Percentiles rank a stretch among this genome's conserved stretches.
Conservation (phyloP, 2,888 invertebrate genomes). For the Notocelia uddmanniana region DNA sequence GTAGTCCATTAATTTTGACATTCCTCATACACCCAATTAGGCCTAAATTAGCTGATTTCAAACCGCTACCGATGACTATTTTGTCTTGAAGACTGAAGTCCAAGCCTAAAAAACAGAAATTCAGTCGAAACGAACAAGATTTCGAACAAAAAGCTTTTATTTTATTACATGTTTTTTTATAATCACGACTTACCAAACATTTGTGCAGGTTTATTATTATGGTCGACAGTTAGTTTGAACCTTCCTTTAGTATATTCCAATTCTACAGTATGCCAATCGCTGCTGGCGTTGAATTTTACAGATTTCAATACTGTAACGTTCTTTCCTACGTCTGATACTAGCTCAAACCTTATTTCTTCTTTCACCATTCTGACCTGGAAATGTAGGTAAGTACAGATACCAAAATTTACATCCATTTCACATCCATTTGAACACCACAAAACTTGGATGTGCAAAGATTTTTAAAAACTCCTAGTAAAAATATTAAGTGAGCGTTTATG, state of each 20-base stretch:
- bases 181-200: constrained; percentile 81
- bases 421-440: too few relatives aligned
- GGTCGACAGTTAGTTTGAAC: constrained; percentile 91
- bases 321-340: constrained; percentile 90
- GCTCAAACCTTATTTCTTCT: constrained; percentile 94
- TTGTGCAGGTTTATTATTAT: constrained; percentile 89
- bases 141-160: not conserved
- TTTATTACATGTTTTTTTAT: not conserved
- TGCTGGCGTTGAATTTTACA: constrained; percentile 92
- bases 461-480: constrained; percentile 1
- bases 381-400: not conserved
- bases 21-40: constrained; percentile 97
- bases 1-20: constrained; percentile 92
- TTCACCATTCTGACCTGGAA: constrained; percentile 91
- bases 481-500: not conserved
- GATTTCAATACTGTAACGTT: constrained; percentile 92
- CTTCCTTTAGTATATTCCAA: constrained; percentile 91
- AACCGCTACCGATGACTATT: constrained; percentile 92
- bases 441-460: not conserved
- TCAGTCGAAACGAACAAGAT: constrained; percentile 4
- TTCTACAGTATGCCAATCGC: constrained; percentile 94
- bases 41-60: constrained; percentile 90
- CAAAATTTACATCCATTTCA: not conserved
- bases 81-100: constrained; percentile 89
- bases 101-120: constrained; percentile 67